Evolutionary conservation across 2,888 invertebrate species (phyloP).

Genomic region (Graphium colonna): DNA sequence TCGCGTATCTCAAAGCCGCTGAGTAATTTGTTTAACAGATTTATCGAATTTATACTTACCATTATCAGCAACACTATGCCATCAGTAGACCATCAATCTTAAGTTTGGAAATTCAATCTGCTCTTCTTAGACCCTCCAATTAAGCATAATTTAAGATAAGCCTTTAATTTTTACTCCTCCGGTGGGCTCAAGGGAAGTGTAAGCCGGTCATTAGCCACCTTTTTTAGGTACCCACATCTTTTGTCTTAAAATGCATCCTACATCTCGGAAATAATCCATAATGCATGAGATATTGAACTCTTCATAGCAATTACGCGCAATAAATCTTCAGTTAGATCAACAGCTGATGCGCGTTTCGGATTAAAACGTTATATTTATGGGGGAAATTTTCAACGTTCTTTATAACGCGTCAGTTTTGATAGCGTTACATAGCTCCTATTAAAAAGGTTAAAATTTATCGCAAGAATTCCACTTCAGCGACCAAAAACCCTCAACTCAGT

Average conservation of each 20-base stretch:
- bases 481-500: conserved; percentile 51
- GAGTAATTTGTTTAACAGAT: conserved; percentile 52
- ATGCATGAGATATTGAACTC: conserved; percentile 65
- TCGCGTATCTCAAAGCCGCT: conserved; percentile 24
- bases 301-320: conserved; percentile 74
- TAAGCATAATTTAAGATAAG: conserved; percentile 77
- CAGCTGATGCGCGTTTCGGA: conserved; percentile 46
- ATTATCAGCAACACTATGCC: conserved; percentile 48
- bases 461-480: conserved; percentile 51
- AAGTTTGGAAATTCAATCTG: conserved; percentile 70
- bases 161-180: conserved; percentile 74
- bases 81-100: conserved; percentile 69
- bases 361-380: conserved; percentile 20
- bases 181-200: conserved; percentile 71
- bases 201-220: conserved; percentile 69
- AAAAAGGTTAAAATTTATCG: conserved; percentile 44
- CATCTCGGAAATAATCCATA: conserved; percentile 69
- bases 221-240: conserved; percentile 57
- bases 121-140: conserved; percentile 71
- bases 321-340: conserved; percentile 72
- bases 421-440: conserved; percentile 28
- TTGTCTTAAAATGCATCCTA: conserved; percentile 68
- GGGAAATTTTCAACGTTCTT: conserved; percentile 21
- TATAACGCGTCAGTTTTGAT: conserved; percentile 18
- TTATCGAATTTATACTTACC: conserved; percentile 42